Conservation (phyloP, 2,797 vertebrate species). For the Garrulus glandarius region DNA sequence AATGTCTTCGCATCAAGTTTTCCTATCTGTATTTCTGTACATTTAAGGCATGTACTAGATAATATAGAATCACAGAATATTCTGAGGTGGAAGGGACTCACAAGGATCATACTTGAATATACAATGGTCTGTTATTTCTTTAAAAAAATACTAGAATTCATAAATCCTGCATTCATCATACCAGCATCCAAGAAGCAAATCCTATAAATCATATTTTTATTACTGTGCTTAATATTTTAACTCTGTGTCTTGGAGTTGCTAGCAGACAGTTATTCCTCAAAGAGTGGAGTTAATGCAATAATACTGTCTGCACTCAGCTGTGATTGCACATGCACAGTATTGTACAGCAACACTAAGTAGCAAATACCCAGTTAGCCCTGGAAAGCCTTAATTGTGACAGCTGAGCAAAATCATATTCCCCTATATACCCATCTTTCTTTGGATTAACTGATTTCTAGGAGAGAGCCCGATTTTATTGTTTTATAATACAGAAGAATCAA, state of each 20-base stretch:
- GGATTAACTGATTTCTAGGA: neutral
- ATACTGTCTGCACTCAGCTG: neutral
- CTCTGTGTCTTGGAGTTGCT: neutral
- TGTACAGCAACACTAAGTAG: neutral
- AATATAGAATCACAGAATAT: neutral
- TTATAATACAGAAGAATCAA: neutral
- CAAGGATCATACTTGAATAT: neutral
- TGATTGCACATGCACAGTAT: neutral
- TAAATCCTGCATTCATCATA: neutral
- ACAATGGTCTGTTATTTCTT: neutral
- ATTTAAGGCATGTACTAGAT: conserved; percentile 32
- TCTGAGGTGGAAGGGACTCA: neutral
- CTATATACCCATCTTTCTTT: neutral
- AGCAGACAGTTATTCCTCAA: neutral
- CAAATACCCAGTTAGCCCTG: neutral
- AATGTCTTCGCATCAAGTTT: conserved; percentile 69
- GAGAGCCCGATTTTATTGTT: neutral
- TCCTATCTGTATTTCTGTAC: conserved; percentile 52
- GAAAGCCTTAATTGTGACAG: neutral
- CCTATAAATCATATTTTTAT: neutral
- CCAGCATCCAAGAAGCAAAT: neutral
- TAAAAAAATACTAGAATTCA: neutral
- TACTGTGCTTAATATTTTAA: neutral
- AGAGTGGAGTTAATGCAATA: neutral
- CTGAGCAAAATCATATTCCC: neutral